Conservation (phyloP, 2,888 invertebrate genomes). For the Harmothoe impar region DNA sequence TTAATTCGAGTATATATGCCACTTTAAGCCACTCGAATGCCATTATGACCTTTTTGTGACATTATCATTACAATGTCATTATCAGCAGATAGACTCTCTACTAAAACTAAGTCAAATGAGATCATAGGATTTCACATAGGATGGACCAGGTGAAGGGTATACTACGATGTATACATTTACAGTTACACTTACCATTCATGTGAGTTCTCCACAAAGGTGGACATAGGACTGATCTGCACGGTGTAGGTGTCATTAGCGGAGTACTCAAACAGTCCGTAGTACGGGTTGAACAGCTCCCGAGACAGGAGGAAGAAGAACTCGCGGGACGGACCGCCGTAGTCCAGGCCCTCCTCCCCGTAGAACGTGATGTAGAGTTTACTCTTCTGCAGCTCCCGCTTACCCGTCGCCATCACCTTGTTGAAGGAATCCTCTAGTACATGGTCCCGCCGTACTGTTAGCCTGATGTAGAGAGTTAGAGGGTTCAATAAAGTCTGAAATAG, state of each 20-base stretch:
- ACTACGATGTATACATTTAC: no score
- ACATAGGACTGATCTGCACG: slow-evolving; percentile 92
- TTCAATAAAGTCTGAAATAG: slow-evolving; percentile 67
- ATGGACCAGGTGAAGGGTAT: no score
- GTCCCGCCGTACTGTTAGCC: slow-evolving; percentile 95
- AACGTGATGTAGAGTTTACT: slow-evolving; percentile 95
- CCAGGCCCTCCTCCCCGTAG: slow-evolving; percentile 95
- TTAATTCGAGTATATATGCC: no score
- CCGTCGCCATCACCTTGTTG: slow-evolving; percentile 96
- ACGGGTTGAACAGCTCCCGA: slow-evolving; percentile 98
- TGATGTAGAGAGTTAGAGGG: slow-evolving; percentile 82
- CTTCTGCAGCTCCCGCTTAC: slow-evolving; percentile 96
- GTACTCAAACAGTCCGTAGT: slow-evolving; percentile 98
- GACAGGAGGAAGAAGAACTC: slow-evolving; percentile 99
- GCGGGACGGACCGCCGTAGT: slow-evolving; percentile 98
- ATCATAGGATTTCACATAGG: no score
- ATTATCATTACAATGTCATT: no score
- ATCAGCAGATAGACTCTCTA: no score
- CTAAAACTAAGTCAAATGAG: no score
- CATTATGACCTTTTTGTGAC: no score
- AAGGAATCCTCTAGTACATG: slow-evolving; percentile 97
- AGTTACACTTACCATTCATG: slow-evolving; percentile 92
- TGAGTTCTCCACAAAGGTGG: slow-evolving; percentile 97
- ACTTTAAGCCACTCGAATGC: no score
- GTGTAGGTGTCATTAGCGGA: slow-evolving; percentile 99